Percentiles rank a stretch among this genome's conserved stretches.
Conservation (phyloP, 2,113 vertebrate genomes). For the Bombycilla garrulus region DNA sequence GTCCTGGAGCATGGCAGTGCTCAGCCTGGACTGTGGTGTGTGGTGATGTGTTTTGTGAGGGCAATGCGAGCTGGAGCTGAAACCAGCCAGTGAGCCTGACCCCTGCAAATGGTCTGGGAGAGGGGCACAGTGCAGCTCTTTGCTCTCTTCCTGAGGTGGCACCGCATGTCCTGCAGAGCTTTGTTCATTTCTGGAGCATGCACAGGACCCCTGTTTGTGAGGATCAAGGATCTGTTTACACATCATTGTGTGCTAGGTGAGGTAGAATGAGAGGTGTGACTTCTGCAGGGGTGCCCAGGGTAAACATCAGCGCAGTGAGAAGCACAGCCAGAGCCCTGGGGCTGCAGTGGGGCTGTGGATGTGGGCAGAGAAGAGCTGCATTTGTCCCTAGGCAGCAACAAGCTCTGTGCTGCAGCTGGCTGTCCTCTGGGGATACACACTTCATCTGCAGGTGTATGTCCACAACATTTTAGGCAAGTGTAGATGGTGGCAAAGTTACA, state of each 20-base stretch:
- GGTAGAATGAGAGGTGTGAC: not conserved
- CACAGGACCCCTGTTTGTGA: not conserved
- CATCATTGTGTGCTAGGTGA: not conserved
- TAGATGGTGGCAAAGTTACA: not conserved
- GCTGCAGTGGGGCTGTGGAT: accelerated
- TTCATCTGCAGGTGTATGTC: accelerated
- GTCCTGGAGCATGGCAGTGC: not conserved
- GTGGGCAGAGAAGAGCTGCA: not conserved
- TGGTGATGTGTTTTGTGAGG: not conserved
- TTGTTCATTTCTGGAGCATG: accelerated
- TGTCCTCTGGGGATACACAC: not conserved
- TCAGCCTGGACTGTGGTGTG: not conserved
- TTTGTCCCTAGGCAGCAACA: accelerated
- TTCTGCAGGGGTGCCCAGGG: not conserved
- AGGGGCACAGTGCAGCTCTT: not conserved
- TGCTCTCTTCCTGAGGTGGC: not conserved
- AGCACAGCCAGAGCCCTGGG: not conserved
- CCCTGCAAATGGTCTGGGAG: not conserved
- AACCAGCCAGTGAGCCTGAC: not conserved
- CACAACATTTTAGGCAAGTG: not conserved
- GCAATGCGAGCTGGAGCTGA: not conserved
- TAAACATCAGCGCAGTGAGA: not conserved
- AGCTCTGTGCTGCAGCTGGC: not conserved
- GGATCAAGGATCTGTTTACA: accelerated
- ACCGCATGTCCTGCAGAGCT: accelerated